Conservation (phyloP, 2,888 invertebrate species). For the Dicyrtoma fusca region DNA sequence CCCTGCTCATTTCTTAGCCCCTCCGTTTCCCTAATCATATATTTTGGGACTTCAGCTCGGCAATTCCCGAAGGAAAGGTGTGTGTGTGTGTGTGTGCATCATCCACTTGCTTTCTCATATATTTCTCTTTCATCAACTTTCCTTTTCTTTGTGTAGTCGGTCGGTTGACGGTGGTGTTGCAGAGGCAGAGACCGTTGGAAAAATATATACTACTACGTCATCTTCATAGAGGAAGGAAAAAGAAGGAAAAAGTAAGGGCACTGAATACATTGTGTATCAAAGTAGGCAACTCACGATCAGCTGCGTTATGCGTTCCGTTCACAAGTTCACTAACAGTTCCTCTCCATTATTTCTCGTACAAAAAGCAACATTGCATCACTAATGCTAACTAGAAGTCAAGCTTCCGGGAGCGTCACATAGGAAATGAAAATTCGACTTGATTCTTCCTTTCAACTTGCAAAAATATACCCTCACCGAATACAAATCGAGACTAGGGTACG, state of each 20-base stretch:
- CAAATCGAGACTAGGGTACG: not conserved
- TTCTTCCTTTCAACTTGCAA: slow-evolving; percentile 23
- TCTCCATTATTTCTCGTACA: not conserved
- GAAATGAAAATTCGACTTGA: slow-evolving; percentile 24
- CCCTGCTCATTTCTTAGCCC: not conserved
- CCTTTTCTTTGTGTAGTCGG: not conserved
- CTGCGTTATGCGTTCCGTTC: too few relatives aligned
- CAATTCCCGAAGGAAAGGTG: slow-evolving; percentile 10
- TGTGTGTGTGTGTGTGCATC: too few relatives aligned
- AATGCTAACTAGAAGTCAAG: not conserved
- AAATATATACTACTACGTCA: not conserved
- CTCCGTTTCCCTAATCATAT: slow-evolving; percentile 16
- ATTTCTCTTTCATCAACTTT: slow-evolving; percentile 24
- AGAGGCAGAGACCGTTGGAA: not conserved
- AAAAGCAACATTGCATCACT: not conserved
- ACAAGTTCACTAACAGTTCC: not conserved
- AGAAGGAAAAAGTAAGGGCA: not conserved
- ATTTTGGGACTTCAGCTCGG: not conserved
- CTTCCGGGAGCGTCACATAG: slow-evolving; percentile 7
- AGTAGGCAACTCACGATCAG: too few relatives aligned
- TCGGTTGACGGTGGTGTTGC: not conserved
- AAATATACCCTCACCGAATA: slow-evolving; percentile 15
- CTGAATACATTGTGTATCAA: too few relatives aligned
- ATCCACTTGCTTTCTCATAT: slow-evolving; percentile 12
- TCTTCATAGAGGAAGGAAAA: not conserved